Base-by-base conservation (phyloP, 2,797 vertebrate species). In the Meriones psammophilus region DNA sequence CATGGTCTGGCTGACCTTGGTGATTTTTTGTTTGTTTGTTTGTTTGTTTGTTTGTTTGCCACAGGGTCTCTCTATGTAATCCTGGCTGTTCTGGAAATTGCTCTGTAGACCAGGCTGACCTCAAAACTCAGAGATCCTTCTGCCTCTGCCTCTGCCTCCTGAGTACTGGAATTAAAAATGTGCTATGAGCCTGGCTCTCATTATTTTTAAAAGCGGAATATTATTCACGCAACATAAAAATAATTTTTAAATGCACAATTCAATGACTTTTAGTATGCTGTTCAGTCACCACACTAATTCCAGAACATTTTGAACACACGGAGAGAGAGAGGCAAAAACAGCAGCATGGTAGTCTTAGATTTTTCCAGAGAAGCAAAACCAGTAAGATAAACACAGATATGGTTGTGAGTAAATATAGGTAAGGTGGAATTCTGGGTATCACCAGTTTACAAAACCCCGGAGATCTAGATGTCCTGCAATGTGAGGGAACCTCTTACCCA, bases 211-310 rank as follows among this genome's bases (percentile, higher is more conserved):
- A 92, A 71, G 20, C 60, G 22, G 79, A 50, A 76, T 91, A 28
- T 80, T 81, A 94, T 68, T 85, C 54, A 73, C 22, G 68, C 62
- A 90, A 62, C 66, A 79, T 88, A 71, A 96, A 92, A 87, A 90
- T 39, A 62, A 46, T 90, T 94, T 95, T 50, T n/a, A 94, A 89
- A 22, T 64, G 36, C 46, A 46, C 12, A 86, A 18, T 64, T 77
- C 54, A 66, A 7, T 85, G 36, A 10, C 33, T 71, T 95, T 92
- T 58, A 84, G 78, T 87, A 79, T 60, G 4, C 71, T 94, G 33
- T 69, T 14, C 50, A 56, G 58, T 2, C 8, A 74, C 15, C 3
- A 73, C 62, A 46, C 60, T 88, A 95, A 69, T 88, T 90, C 33
- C 36, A 92, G 80, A 90, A 90, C 46, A 74, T 93, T 93, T 69